Base-by-base conservation (phyloP, 2,888 invertebrate species). In the Acleris holmiana region DNA sequence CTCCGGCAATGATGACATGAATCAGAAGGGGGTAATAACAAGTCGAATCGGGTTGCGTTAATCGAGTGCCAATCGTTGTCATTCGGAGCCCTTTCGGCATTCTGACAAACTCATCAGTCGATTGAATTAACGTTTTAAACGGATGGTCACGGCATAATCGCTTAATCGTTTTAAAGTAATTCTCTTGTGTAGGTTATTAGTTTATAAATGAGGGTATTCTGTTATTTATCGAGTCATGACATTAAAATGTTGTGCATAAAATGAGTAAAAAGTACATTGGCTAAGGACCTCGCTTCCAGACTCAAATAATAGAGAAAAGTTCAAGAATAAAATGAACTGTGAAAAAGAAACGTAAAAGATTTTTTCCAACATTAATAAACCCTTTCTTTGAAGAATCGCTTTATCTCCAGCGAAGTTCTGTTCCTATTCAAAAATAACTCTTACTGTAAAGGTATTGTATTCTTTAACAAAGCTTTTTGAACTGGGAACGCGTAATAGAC, bases 41-140 rank as follows among this genome's bases (percentile, higher is more conserved):
- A 29, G 55, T 48, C 59, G 29, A 55, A 48, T 13, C 29, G 55
- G 59, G 51, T 46, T 49, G 35, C 54, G 29, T 55, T 60, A 65
- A 65, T 60, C 65, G 65, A 65, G 54, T 60, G 49, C 60, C 65
- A 60, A 65, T 60, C 60, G 65, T 53, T 41, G 64, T 65, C 59
- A 60, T 49, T 49, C 35, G 25, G 46, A 65, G 40, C 63, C 51
- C 58, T 62, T 62, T 56, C 49, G 17, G n/a, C 44, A 44, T 17
- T 44, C 29, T 65, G 49, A 59, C 35, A 35, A 35, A 35, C 35
- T 35, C 35, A 65, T 65, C 49, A 60, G 15, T 54, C 59, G 59
- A 60, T 65, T 46, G 55, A 60, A 59, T 65, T 65, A 65, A 41
- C 59, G 46, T 49, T 60, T 35, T 59, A 55, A 60, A 65, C 55